phyloP scores from a whole-genome alignment of 2,113 vertebrate species.

The Oncorhynchus keta region DNA sequence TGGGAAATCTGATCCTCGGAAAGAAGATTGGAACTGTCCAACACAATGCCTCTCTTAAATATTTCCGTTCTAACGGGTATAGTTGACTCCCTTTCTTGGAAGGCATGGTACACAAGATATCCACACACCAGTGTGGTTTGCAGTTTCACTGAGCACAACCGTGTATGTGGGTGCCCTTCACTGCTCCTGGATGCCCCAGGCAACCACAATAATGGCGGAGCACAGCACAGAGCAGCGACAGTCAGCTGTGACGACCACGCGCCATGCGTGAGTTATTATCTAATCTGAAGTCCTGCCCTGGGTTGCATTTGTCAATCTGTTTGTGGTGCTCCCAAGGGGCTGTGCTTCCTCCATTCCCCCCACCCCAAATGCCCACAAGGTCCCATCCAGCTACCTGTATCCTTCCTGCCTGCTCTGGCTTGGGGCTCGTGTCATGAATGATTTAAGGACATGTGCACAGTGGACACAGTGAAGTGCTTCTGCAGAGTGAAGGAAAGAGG shows the following conservation, averaged over 20 bases:
- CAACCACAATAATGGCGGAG: conserved; percentile 13
- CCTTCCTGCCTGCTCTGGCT: conserved; percentile 28
- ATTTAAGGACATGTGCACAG: conserved; percentile 26
- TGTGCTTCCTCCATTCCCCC: conserved; percentile 27
- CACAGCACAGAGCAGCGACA: not conserved
- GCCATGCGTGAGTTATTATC: conserved; percentile 52
- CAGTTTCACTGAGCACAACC: not conserved
- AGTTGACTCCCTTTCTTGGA: not conserved
- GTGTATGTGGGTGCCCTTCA: not conserved
- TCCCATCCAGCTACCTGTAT: conserved; percentile 14
- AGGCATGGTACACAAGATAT: not conserved
- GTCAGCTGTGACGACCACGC: conserved; percentile 37
- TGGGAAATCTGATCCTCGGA: not conserved
- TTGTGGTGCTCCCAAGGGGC: conserved; percentile 37
- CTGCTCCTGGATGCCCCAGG: conserved; percentile 17
- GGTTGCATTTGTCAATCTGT: conserved; percentile 57
- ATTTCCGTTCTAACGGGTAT: not conserved
- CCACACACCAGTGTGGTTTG: not conserved
- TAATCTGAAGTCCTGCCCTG: conserved; percentile 46
- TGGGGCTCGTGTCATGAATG: conserved; percentile 31
- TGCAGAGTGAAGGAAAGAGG: not conserved
- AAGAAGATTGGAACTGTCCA: too few relatives aligned
- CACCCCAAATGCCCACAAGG: conserved; percentile 28
- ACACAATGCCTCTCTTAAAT: too few relatives aligned
- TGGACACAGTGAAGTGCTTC: not conserved